Evolutionary conservation across 2,113 vertebrate species (phyloP), one percentile per base, ranked within the genome.

Genomic region (Xyrauchen texanus): DNA sequence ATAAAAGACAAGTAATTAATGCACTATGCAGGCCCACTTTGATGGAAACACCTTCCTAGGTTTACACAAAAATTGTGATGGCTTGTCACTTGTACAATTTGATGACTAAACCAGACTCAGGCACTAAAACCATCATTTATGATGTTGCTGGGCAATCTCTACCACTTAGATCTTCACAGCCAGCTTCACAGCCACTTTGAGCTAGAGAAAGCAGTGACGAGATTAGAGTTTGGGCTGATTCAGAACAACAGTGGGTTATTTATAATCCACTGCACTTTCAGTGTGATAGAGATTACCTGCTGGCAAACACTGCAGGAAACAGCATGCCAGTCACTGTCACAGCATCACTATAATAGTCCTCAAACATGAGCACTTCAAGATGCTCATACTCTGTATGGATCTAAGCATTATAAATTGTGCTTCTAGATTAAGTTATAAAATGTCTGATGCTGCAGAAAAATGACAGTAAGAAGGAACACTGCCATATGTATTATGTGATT

Each of bases 261-360:
- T 79, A 57, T 71, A 69, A 79, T 71, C 65, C 45, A 63, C 70
- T 73, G 55, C 70, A 74, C 45, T 74, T 74, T 74, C 11, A 63
- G 72, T 74, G 46, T 8, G 10, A 74, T 51, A 49, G 21, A 74
- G 58, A 74, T 63, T 63, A 74, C 77, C 77, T 63, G 66, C 76
- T 69, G 44, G 73, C 12, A 81, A 78, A 52, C 68, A 60, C 52
- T 78, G 6, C 58, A 68, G 46, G 58, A 63, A 74, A 63, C 58
- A 42, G 42, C 71, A 74, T 74, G 71, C 45, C 46, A 63, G 71
- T 62, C 58, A 74, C 45, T 51, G 58, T 72, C 42, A n/a, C 68
- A 60, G 70, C n/a, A 47, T 12, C 34, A 60, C 55, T n/a, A 71
- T 34, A 58, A n/a, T n/a, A 71, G 57, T 71, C 57, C 34, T 71